Evolutionary conservation across 2,888 invertebrate genomes (phyloP), one percentile per base, ranked within the genome.

Genomic region (Ornithoptera priamus): DNA sequence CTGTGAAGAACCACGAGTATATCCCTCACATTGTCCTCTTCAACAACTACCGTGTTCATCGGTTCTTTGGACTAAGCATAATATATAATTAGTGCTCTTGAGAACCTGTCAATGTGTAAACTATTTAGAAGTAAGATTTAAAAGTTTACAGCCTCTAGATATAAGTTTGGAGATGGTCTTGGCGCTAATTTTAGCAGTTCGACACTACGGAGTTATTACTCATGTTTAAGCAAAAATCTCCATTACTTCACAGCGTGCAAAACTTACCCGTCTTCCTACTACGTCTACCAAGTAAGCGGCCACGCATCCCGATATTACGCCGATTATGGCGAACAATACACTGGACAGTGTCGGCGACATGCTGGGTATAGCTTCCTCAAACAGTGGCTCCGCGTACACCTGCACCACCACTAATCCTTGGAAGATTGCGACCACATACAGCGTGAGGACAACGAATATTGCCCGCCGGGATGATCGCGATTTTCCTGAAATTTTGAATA

Each of bases 351-450:
- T 84, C 0, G 88, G 70, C 0, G 87, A 85, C 72, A 84, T 78
- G 39, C 62, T 75, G 0, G 87, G 87, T 0, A 85, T 78, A 0
- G 85, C 86, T 62, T 84, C 81, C 1, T 74, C 73, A 74, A 89
- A 89, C 61, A 89, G 72, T 0, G 86, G 86, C 46, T 83, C 81
- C 0, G 89, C 89, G 71, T 88, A 89, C 22, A 89, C 88, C 73
- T 87, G 86, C 0, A 89, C 75, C 0, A 83, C 84, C 1, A 85
- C 77, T 0, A 88, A 67, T 0, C 89, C 89, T 82, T 89, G 87
- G 77, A 85, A 87, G 20, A 87, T 80, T 12, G 83, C 76, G 0
- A 81, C 74, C 0, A 83, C 83, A 70, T 82, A 75, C 10, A 89
- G 71, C 0, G 77, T 74, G 0, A 86, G 30, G 10, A 73, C 74